phyloP scores from a whole-genome alignment of 1,140 invertebrate genomes.

The Bombus pyrosoma region DNA sequence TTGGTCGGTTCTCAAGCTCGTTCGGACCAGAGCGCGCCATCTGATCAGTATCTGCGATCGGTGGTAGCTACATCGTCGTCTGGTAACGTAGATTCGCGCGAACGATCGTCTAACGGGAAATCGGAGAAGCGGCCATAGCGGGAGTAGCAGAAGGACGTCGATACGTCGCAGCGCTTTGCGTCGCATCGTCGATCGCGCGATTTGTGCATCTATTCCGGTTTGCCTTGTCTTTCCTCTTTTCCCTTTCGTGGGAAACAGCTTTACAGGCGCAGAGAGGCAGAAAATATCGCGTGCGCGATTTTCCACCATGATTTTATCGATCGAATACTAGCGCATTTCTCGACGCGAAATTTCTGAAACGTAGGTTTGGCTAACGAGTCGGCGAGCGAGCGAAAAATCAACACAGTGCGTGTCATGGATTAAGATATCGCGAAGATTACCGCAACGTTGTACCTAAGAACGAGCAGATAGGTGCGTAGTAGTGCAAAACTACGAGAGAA shows the following conservation, averaged over 20 bases:
- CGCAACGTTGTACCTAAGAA: constrained; percentile 38
- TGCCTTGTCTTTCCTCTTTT: too few species aligned
- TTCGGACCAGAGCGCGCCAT: constrained; percentile 26
- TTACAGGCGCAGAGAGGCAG: too few species aligned
- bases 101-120: constrained; percentile 60
- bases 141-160: constrained; percentile 39
- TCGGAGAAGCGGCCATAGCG: constrained; percentile 53
- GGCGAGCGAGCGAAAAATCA: background rate
- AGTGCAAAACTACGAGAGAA: background rate
- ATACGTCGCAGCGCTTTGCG: too few species aligned
- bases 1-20: constrained; percentile 11
- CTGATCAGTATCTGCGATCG: constrained; percentile 63
- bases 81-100: constrained; percentile 60
- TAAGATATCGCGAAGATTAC: constrained; percentile 64
- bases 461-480: constrained; percentile 19
- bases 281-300: too few species aligned
- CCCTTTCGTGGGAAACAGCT: too few species aligned
- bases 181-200: constrained; percentile 16
- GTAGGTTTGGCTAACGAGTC: background rate
- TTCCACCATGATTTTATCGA: too few species aligned
- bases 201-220: too few species aligned
- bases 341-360: too few species aligned
- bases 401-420: constrained; percentile 54
- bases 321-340: background rate
- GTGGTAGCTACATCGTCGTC: constrained; percentile 49